phyloP scores from a whole-genome alignment of 2,888 invertebrate genomes.

The Macropis europaea region DNA sequence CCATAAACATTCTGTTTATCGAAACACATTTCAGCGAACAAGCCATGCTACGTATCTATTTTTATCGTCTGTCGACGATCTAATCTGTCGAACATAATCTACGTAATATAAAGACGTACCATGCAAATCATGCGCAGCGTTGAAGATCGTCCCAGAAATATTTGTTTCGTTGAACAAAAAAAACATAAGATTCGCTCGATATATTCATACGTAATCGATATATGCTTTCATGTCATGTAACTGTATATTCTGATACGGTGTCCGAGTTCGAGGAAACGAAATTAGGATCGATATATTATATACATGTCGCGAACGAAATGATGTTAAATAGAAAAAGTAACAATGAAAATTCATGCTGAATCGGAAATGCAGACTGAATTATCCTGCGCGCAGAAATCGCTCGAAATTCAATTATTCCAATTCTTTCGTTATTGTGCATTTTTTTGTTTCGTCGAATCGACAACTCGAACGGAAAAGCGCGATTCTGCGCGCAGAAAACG shows the following conservation, averaged over 20 bases:
- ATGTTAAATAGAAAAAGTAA: too few species aligned
- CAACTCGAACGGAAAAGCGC: not conserved
- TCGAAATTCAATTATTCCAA: too few species aligned
- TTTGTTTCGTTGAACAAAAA: constrained; percentile 35
- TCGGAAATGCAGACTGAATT: constrained; percentile 18
- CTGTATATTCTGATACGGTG: constrained; percentile 34
- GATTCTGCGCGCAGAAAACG: constrained; percentile 13
- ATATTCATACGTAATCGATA: not conserved
- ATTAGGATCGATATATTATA: not conserved
- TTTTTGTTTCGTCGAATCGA: too few species aligned
- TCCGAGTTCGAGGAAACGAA: constrained; percentile 24
- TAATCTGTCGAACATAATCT: not conserved
- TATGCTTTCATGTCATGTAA: constrained; percentile 16
- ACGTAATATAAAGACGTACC: constrained; percentile 12
- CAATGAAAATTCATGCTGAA: constrained; percentile 23
- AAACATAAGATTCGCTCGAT: not conserved
- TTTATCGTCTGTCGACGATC: not conserved
- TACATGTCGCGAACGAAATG: too few species aligned
- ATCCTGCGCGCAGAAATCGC: constrained; percentile 17
- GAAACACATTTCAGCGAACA: not conserved
- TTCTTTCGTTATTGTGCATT: not conserved
- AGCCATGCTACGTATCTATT: constrained; percentile 33
- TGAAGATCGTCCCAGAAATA: constrained; percentile 77
- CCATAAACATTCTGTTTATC: not conserved
- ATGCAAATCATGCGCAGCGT: constrained; percentile 57